A percentile compares a stretch with the other conserved stretches of the same genome.
Conservation (phyloP, 2,113 vertebrate species). For the Ictalurus furcatus region DNA sequence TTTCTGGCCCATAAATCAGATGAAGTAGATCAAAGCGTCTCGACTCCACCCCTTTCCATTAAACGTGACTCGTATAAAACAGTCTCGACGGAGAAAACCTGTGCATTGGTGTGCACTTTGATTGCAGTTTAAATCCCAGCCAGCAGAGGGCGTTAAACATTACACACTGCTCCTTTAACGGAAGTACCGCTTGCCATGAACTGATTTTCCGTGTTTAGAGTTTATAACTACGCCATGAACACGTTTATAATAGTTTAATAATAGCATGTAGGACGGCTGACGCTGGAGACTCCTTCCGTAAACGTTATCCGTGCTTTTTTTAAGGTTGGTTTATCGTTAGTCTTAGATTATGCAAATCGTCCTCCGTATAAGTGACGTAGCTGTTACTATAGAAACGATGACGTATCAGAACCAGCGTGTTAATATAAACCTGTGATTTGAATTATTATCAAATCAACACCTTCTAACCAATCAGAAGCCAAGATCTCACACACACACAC, state of each 20-base stretch:
- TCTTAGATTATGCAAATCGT: too few relatives aligned
- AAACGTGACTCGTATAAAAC: neutral
- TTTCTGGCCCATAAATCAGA: neutral
- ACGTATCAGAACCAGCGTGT: slow-evolving; percentile 61
- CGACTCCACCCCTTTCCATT: neutral
- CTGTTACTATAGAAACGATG: neutral
- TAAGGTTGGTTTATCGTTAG: neutral
- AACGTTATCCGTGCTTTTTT: neutral
- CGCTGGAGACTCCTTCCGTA: neutral
- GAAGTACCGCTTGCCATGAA: neutral
- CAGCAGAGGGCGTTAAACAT: neutral
- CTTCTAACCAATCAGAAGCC: neutral
- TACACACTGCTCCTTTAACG: neutral
- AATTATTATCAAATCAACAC: neutral
- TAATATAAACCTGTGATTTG: slow-evolving; percentile 58
- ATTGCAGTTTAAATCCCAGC: neutral
- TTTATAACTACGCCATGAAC: neutral
- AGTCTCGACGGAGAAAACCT: neutral
- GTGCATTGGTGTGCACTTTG: neutral
- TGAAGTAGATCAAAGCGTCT: neutral
- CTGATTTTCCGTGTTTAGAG: neutral
- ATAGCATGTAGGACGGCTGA: too few relatives aligned
- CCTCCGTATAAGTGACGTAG: too few relatives aligned
- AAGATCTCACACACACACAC: slow-evolving; percentile 11
- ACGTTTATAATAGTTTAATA: neutral